Evolutionary conservation across 2,113 vertebrate species (phyloP).

Genomic region (Garra rufa): DNA sequence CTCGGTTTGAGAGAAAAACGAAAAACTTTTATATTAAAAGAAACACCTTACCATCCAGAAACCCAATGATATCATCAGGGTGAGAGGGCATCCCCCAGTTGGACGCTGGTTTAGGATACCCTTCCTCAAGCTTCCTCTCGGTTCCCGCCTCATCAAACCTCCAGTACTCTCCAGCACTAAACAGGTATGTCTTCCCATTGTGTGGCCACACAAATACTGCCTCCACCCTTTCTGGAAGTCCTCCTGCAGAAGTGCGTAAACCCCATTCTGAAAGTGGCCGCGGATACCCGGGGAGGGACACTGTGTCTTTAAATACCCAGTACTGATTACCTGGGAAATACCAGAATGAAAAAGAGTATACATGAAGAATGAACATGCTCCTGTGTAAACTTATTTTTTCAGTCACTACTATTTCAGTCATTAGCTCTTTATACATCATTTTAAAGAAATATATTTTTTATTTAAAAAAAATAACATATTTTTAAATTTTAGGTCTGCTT

Average conservation of each 20-base stretch:
- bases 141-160: slow-evolving; percentile 71
- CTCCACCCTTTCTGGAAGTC: slow-evolving; percentile 58
- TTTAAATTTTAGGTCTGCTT: not conserved
- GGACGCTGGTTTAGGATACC: slow-evolving; percentile 70
- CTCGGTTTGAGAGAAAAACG: not conserved
- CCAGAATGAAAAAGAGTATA: not conserved
- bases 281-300: slow-evolving; percentile 67
- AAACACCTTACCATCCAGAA: slow-evolving; percentile 66
- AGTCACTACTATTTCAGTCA: not conserved
- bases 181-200: slow-evolving; percentile 80
- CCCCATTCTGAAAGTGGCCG: slow-evolving; percentile 67
- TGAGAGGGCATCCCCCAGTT: slow-evolving; percentile 75
- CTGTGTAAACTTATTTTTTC: not conserved
- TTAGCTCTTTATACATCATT: not conserved
- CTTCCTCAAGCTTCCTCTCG: slow-evolving; percentile 61
- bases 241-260: slow-evolving; percentile 47
- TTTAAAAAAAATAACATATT: not conserved
- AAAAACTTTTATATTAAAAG: not conserved
- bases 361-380: not conserved
- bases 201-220: slow-evolving; percentile 78
- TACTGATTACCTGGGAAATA: slow-evolving; percentile 65
- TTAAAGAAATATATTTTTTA: too few relatives aligned
- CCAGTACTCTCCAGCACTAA: slow-evolving; percentile 73
- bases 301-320: slow-evolving; percentile 77
- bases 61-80: slow-evolving; percentile 74